Evolutionary conservation across 2,888 invertebrate genomes (phyloP).

Genomic region (Microplitis deprimator): DNA sequence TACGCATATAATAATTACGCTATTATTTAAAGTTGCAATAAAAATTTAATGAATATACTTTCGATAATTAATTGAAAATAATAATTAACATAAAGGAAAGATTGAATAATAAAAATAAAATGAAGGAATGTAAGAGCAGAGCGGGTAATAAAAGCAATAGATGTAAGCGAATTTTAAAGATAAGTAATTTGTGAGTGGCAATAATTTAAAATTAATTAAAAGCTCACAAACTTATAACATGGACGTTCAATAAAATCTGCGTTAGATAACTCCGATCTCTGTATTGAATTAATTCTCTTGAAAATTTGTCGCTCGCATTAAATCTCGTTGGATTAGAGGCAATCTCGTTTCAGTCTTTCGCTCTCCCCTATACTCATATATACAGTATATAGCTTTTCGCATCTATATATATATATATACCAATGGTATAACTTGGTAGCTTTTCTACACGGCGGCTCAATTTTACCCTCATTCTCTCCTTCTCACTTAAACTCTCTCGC

Average conservation of each 20-base stretch:
- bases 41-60: neutral
- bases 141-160: neutral
- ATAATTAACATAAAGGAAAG: neutral
- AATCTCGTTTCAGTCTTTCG: slow-evolving; percentile 62
- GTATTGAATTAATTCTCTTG: slow-evolving; percentile 70
- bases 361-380: slow-evolving; percentile 46
- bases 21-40: neutral
- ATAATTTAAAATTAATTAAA: slow-evolving; percentile 17
- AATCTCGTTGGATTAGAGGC: slow-evolving; percentile 70
- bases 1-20: neutral
- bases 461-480: slow-evolving; percentile 11
- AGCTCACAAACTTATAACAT: slow-evolving; percentile 9
- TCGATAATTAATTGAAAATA: neutral
- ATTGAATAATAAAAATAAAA: neutral
- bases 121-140: neutral
- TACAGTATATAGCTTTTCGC: slow-evolving; percentile 49
- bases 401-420: slow-evolving; percentile 21
- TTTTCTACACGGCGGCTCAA: slow-evolving; percentile 11
- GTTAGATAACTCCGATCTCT: slow-evolving; percentile 50
- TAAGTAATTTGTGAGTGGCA: slow-evolving; percentile 18
- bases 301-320: slow-evolving; percentile 71
- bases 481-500: neutral
- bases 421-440: slow-evolving; percentile 5
- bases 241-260: slow-evolving; percentile 51
- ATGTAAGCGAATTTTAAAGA: neutral